phyloP scores from a whole-genome alignment of 2,888 invertebrate genomes.

The Gnatocerus cornutus region DNA sequence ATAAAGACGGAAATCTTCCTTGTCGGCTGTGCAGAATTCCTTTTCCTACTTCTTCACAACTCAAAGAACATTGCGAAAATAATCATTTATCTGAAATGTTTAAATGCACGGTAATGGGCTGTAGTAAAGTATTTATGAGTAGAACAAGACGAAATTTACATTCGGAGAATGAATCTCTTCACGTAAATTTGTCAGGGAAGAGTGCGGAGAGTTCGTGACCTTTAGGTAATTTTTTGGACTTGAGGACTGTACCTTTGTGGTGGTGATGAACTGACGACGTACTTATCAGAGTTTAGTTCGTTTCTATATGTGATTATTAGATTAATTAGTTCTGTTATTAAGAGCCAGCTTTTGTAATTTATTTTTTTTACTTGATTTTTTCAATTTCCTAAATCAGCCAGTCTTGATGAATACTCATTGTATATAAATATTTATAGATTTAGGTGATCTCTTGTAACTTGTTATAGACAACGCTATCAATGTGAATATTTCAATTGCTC shows the following conservation, averaged over 20 bases:
- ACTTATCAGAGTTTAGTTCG: constrained; percentile 60
- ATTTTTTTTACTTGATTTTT: constrained; percentile 60
- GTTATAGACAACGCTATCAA: constrained; percentile 64
- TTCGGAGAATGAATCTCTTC: constrained; percentile 79
- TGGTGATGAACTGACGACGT: constrained; percentile 66
- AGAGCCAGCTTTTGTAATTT: constrained; percentile 66
- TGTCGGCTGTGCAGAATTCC: constrained; percentile 81
- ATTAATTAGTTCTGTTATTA: constrained; percentile 65
- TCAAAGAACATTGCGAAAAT: constrained; percentile 84
- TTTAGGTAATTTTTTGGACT: constrained; percentile 64
- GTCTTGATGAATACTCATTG: constrained; percentile 68
- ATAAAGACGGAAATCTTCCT: constrained; percentile 79
- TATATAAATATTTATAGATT: constrained; percentile 64
- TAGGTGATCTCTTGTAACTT: constrained; percentile 68
- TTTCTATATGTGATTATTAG: constrained; percentile 69
- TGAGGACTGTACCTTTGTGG: constrained; percentile 69
- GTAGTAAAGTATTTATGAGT: constrained; percentile 85
- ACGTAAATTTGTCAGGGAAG: constrained; percentile 69
- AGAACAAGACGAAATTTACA: constrained; percentile 85
- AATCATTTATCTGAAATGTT: constrained; percentile 81
- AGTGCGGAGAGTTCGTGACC: constrained; percentile 69
- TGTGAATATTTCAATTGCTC: constrained; percentile 67
- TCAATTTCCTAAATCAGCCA: constrained; percentile 61
- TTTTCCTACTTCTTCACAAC: constrained; percentile 76
- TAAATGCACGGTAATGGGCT: constrained; percentile 84